Conservation (phyloP, 2,113 vertebrate genomes). For the Rousettus leschenaultii region DNA sequence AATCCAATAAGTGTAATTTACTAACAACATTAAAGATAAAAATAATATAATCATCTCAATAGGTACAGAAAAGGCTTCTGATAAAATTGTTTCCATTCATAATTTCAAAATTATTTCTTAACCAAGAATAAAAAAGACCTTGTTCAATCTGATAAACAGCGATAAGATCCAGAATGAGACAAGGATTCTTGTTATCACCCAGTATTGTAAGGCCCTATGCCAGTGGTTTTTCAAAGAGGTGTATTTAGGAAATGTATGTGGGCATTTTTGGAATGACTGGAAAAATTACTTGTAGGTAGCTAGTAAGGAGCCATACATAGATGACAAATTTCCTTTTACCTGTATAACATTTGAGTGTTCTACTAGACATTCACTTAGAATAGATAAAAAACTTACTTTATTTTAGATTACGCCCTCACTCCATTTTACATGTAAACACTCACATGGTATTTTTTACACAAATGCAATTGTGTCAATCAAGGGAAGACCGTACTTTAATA, state of each 20-base stretch:
- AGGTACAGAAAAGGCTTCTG: neutral
- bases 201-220: neutral
- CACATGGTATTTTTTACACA: neutral
- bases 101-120: neutral
- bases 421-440: neutral
- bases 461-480: neutral
- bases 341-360: neutral
- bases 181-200: neutral
- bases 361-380: neutral
- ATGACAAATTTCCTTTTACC: neutral
- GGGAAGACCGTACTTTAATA: neutral
- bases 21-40: neutral
- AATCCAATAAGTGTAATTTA: neutral
- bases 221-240: neutral
- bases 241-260: neutral
- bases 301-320: neutral
- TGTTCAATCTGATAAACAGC: neutral
- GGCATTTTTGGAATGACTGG: neutral
- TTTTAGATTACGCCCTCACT: neutral
- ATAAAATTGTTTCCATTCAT: neutral
- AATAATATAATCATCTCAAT: neutral
- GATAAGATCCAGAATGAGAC: neutral
- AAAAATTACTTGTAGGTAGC: neutral
- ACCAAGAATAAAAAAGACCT: neutral
- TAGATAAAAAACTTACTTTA: neutral